phyloP scores from a whole-genome alignment of 2,888 invertebrate genomes.

The Stomorhina lunata region DNA sequence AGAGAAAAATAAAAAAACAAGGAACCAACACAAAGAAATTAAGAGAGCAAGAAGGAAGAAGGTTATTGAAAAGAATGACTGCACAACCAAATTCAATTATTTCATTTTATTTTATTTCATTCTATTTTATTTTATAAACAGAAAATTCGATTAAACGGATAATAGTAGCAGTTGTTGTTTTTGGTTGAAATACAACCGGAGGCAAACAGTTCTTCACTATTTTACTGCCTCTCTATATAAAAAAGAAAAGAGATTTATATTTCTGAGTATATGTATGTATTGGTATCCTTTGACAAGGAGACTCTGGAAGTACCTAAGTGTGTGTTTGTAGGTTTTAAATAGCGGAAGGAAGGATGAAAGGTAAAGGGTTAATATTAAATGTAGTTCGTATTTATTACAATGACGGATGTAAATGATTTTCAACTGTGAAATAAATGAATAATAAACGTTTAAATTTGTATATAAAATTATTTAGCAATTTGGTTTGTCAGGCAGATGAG shows the following conservation, averaged over 20 bases:
- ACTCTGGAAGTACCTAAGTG: background rate
- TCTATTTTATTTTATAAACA: conserved; percentile 28
- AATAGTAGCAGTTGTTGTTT: conserved; percentile 14
- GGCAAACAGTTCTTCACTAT: background rate
- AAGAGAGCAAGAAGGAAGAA: background rate
- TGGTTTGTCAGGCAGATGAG: too few species aligned
- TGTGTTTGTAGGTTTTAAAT: background rate
- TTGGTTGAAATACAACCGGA: background rate
- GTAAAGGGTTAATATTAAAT: conserved; percentile 5
- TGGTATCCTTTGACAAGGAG: too few species aligned
- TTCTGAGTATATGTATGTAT: too few species aligned
- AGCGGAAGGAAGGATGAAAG: conserved; percentile 3
- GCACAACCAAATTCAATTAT: conserved; percentile 54
- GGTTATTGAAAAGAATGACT: conserved; percentile 5
- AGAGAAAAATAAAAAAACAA: background rate
- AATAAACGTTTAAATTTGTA: too few species aligned
- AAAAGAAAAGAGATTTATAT: too few species aligned
- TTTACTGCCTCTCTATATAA: background rate
- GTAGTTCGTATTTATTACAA: background rate
- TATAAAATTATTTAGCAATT: too few species aligned
- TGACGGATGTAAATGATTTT: background rate
- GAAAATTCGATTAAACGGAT: conserved; percentile 61
- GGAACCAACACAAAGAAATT: background rate
- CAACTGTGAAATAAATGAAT: too few species aligned
- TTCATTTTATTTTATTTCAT: conserved; percentile 21